Base-by-base conservation (phyloP, 2,888 invertebrate genomes). In the Anagyrus pseudococci region DNA sequence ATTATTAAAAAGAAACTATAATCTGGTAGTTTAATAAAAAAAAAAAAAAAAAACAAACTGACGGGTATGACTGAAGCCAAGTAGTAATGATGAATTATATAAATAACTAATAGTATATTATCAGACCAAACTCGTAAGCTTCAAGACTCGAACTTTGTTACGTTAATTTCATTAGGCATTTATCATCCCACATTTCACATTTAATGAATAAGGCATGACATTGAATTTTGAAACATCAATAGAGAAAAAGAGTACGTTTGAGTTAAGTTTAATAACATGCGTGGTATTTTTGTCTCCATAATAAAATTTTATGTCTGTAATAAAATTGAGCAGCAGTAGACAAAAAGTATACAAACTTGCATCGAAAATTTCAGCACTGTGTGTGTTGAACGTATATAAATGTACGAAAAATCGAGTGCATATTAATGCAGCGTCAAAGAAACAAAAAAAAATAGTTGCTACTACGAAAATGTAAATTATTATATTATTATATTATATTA, bases 381-480 rank as follows among this genome's bases (percentile, higher is more conserved):
- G 4, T 43, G 41, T 54, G 62, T 59, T 62, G 41, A 29, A 41
- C 37, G 41, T 58, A 52, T 56, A 69, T 68, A 52, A 76, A 73
- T 76, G 77, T 74, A 33, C 29, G 67, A 50, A 41, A 58, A 55
- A 61, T 33, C 55, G 73, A 78, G 71, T 72, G 71, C 73, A 72
- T 70, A 77, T n/a, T 74, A 75, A 74, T 68, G 71, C 68, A 71
- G 75, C 75, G 77, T 77, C 74, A 71, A 75, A 69, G 69, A 68
- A 67, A 73, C 29, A 73, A 70, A 69, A 67, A 60, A 62, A 70
- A 73, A 76, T 78, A 78, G 77, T 78, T 78, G 76, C 75, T 74
- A 74, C 74, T 76, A 77, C 73, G 76, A 77, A 76, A 79, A 77
- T 75, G 79, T 79, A 79, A 78, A 79, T 79, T 80, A 79, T 77